These are phyloP conservation scores for Caerostris extrusa DNA, from an alignment of 1,140 invertebrate species.

Conservation along the genomic window DNA sequence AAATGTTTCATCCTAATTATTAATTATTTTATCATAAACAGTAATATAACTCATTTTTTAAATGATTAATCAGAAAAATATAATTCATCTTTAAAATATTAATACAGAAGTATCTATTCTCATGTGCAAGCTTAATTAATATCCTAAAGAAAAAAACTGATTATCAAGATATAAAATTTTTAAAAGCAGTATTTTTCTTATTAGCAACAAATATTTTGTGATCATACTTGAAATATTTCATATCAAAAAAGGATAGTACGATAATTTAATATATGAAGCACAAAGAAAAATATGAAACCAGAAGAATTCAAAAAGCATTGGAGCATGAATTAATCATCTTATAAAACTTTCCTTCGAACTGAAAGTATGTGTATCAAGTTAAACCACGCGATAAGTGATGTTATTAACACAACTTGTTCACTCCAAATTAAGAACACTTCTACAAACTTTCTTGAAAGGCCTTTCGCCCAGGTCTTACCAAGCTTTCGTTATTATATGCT, in stretches of 20 bases:
- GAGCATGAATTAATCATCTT: background rate
- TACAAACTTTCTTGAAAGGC: background rate
- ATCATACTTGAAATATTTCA: background rate
- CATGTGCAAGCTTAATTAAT: too few relatives aligned
- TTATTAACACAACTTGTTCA: conserved; percentile 7
- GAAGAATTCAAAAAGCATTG: background rate
- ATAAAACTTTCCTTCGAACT: background rate
- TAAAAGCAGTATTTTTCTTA: conserved; percentile 3
- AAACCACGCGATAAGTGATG: background rate
- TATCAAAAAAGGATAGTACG: background rate
- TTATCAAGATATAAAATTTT: background rate
- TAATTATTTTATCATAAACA: too few relatives aligned
- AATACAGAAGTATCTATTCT: too few relatives aligned
- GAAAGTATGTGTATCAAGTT: background rate
- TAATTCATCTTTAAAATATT: too few relatives aligned
- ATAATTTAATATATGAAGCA: background rate
- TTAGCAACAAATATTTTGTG: background rate
- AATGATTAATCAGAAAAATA: too few relatives aligned
- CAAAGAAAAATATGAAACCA: background rate
- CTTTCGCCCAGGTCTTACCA: background rate
- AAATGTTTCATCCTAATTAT: too few relatives aligned
- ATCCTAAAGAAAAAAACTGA: too few relatives aligned
- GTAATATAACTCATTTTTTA: too few relatives aligned
- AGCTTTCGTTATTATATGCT: background rate
- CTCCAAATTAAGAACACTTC: background rate